Evolutionary conservation across 2,888 invertebrate genomes (phyloP), one percentile per base, ranked within the genome.

Genomic region (Oscheius sp.): DNA sequence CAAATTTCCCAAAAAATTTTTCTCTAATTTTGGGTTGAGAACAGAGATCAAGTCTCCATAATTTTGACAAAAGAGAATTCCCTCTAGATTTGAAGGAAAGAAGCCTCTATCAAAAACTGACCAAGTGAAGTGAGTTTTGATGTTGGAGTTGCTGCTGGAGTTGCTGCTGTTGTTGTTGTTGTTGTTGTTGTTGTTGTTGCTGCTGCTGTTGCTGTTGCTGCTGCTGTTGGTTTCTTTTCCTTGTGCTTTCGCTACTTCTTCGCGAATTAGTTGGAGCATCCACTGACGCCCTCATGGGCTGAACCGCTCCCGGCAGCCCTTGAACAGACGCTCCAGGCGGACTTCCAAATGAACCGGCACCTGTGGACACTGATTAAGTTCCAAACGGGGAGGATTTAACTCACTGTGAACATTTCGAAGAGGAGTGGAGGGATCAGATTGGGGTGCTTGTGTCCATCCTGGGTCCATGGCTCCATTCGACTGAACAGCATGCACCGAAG

Each of bases 401-500:
- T 5, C 17, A 55, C 55, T 55, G 34, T 55, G 55, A 25, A 55
- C 39, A 42, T 45, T 39, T 23, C 61, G 17, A 5, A 34, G 37
- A 29, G 66, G 34, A n/a, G 53, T 34, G 12, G 46, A 34, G 12
- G 66, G 45, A 27, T 46, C 42, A 0, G 57, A 45, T 2, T n/a
- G 34, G 27, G 50, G 48, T 29, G 45, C 55, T 4, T 33, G 46
- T 12, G 46, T 17, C 37, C 45, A 58, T 5, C 58, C 34, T 20
- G 33, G 68, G 15, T 45, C 58, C n/a, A 53, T 33, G 12, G 46
- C 17, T 23, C 46, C 58, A 6, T 50, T 64, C 10, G 69, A 69
- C 33, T 75, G 78, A 2, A 69, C 72, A 1, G 73, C 73, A 50
- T 79, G 79, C 10, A 72, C 72, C 0, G 79, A 79, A 34, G 71